Percentiles rank a stretch among this genome's conserved stretches.
Conservation (phyloP, 2,888 invertebrate species). For the Julus scandinavius region DNA sequence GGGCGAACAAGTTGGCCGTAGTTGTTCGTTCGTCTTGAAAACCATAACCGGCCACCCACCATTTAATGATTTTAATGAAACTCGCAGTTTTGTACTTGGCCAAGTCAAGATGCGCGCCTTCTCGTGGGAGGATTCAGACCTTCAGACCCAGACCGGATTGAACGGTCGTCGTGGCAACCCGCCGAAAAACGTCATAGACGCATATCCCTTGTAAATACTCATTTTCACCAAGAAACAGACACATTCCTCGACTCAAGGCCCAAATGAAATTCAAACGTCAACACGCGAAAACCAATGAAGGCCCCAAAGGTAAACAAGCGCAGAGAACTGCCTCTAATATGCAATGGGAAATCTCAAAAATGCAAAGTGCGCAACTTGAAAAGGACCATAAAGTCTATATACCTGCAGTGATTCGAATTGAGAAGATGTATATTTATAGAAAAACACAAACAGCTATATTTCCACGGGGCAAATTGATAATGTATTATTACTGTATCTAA, state of each 20-base stretch:
- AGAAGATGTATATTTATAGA: too few species aligned
- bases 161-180: not conserved
- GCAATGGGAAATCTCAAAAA: too few species aligned
- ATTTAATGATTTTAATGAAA: slow-evolving; percentile 14
- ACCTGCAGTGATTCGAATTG: too few species aligned
- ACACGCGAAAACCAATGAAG: not conserved
- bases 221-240: not conserved
- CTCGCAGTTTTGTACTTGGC: not conserved
- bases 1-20: not conserved
- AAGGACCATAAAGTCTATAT: too few species aligned
- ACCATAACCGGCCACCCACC: not conserved
- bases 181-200: not conserved
- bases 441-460: too few species aligned
- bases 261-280: slow-evolving; percentile 25
- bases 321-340: too few species aligned
- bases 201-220: not conserved
- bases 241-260: not conserved
- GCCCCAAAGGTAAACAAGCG: not conserved
- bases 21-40: not conserved
- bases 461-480: too few species aligned
- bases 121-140: not conserved
- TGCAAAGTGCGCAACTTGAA: too few species aligned
- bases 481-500: too few species aligned
- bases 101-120: not conserved
- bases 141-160: not conserved